Evolutionary conservation across 1,140 invertebrate species (phyloP), one percentile per base, ranked within the genome.

Genomic region (Leptinotarsa defecta): DNA sequence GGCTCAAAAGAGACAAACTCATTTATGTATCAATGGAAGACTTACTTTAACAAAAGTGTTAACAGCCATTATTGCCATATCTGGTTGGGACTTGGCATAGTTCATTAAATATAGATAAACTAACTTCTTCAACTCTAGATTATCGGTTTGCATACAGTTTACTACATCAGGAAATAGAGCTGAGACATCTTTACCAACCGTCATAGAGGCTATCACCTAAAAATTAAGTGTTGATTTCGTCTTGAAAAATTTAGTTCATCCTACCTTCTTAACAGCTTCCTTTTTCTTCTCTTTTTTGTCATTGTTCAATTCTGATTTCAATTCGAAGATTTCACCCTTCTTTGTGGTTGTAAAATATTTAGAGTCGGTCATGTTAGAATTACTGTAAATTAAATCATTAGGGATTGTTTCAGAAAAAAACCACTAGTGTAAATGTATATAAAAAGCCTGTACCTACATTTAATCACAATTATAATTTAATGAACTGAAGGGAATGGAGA

Each of bases 101-200:
- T 99, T 99, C 98, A 99, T 99, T 73, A 99, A 87, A 86, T 99
- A 99, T 20, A 99, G 88, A 85, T 99, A 99, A 1, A 99, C 98
- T 57, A 99, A 89, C 84, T 99, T 99, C 88, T 99, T 99, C 79
- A 99, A 86, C 87, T 99, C 98, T 84, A 99, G 89, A 88, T 99
- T 99, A 86, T 99, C 98, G 11, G 98, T 99, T 87, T 99, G 98
- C 98, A 99, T 99, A 85, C 98, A 99, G 86, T 99, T 99, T 27
- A 99, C 96, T 43, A 99, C 98, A 87, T 99, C 98, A 8, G 98
- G 97, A 86, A 99, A 99, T 2, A 99, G 87, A 13, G 97, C 96
- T 4, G 94, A 96, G 0, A 96, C 95, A 91, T 96, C 95, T 88
- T 96, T 96, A 52, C 98, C 98, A 74, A 99, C 98, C 27, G 98